Conservation (phyloP, 92 coral and sea anemone species). For the Heliopora coerulea region DNA sequence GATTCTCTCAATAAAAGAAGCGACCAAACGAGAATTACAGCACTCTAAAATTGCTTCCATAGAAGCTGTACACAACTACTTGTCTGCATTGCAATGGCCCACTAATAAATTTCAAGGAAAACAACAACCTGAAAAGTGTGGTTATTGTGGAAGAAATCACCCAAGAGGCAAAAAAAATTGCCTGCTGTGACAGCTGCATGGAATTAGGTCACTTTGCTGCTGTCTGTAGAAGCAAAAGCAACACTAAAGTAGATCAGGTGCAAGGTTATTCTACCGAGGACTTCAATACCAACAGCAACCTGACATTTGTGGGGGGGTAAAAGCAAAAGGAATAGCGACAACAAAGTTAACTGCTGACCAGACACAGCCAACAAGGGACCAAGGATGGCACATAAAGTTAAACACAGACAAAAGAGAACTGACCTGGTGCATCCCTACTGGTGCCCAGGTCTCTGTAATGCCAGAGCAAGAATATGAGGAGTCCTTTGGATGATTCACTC, state of each 20-base stretch:
- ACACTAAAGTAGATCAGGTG: slow-evolving; percentile 37
- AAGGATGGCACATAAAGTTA: slow-evolving; percentile 48
- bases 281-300: slow-evolving; percentile 33
- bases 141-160: too few species aligned
- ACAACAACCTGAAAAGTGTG: too few species aligned
- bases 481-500: slow-evolving; percentile 33
- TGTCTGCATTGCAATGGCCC: too few species aligned
- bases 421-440: slow-evolving; percentile 51
- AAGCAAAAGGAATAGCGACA: slow-evolving; percentile 5
- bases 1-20: too few species aligned
- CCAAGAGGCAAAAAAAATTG: too few species aligned
- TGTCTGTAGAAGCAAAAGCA: slow-evolving; percentile 45
- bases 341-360: slow-evolving; percentile 22
- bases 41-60: too few species aligned
- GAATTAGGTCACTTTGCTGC: slow-evolving; percentile 43
- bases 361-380: slow-evolving; percentile 21
- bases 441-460: slow-evolving; percentile 59
- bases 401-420: slow-evolving; percentile 23
- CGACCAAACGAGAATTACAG: too few species aligned
- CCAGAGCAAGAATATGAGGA: slow-evolving; percentile 45
- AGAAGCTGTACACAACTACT: too few species aligned
- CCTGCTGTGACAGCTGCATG: slow-evolving; percentile 46
- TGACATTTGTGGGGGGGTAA: slow-evolving; percentile 31
- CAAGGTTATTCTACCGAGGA: slow-evolving; percentile 8
- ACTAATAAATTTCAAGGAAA: slow-evolving; percentile 27